phyloP scores from a whole-genome alignment of 2,888 invertebrate genomes.

The Ectropis crepuscularia region DNA sequence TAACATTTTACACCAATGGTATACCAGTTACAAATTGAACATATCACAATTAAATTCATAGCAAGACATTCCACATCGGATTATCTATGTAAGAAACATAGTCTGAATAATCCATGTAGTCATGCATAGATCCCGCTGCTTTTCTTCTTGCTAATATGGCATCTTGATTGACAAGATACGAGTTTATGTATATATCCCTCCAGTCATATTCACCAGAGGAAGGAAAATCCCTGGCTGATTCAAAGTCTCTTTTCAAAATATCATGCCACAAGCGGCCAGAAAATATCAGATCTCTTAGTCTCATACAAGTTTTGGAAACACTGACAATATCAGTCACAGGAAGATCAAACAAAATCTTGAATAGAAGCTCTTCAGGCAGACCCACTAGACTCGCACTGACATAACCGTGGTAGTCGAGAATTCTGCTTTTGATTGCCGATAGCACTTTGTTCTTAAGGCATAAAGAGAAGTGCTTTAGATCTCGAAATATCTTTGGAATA shows the following conservation, averaged over 20 bases:
- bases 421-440: conserved; percentile 82
- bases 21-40: not conserved
- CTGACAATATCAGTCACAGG: conserved; percentile 60
- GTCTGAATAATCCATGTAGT: conserved; percentile 69
- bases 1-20: conserved; percentile 1
- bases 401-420: conserved; percentile 77
- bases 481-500: conserved; percentile 69
- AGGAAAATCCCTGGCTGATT: conserved; percentile 27
- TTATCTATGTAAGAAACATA: conserved; percentile 70
- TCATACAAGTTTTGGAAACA: conserved; percentile 64
- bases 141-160: conserved; percentile 39
- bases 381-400: conserved; percentile 76
- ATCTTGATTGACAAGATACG: conserved; percentile 50
- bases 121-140: conserved; percentile 60
- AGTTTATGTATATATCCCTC: conserved; percentile 61
- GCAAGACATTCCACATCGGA: conserved; percentile 67
- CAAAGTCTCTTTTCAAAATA: conserved; percentile 67
- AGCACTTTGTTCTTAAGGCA: conserved; percentile 83
- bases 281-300: conserved; percentile 56
- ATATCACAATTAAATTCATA: conserved; percentile 28
- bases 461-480: conserved; percentile 74
- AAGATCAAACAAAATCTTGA: conserved; percentile 62
- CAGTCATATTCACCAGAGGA: conserved; percentile 52
- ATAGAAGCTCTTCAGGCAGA: conserved; percentile 72
- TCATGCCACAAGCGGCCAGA: conserved; percentile 69